Base-by-base conservation (phyloP, 2,113 vertebrate genomes). In the Platysteira castanea region DNA sequence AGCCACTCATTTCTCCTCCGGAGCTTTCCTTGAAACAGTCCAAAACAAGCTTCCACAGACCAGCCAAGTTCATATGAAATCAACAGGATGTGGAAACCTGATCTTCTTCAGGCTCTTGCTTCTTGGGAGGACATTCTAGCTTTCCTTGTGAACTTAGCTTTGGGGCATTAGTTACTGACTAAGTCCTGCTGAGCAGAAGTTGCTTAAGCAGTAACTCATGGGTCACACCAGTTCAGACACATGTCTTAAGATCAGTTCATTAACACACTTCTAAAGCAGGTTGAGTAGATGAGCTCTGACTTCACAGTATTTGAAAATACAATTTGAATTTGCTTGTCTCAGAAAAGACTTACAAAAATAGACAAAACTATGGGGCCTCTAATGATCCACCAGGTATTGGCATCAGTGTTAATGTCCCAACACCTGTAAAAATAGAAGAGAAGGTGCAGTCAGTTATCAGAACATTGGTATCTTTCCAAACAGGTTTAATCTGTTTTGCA, bases 321-420 rank as follows among this genome's bases (percentile, higher is more conserved):
- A 69, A 16, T 87, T 89, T 49, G 57, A 96, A 76, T 68, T 31
- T 70, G 46, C 59, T 65, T 74, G 46, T 85, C 49, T 31, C 77
- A 81, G 89, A 82, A 92, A 91, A 74, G 44, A 98, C 98, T 99
- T 98, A 99, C 99, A 94, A 97, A 98, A 96, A 99, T 99, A 70
- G 98, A 99, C 30, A 98, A 84, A 84, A 99, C 97, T 85, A 99
- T 96, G 28, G 99, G 99, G 50, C 99, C 98, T 96, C 98, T 98
- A 67, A 99, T 99, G 84, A 99, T 98, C 99, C 99, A 99, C 99
- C 99, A 99, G 88, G 99, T 98, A 96, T 97, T 98, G 11, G 97
- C 95, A 11, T 98, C 98, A 77, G 84, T 79, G 35, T 99, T 99
- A 77, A 98, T 98, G 93, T 99, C 98, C 99, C 99, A 99, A 91